Percentiles rank a stretch among this genome's conserved stretches.
Evolutionary conservation across 1,140 invertebrate species (phyloP).

Genomic region (Coenobita brevimanus): DNA sequence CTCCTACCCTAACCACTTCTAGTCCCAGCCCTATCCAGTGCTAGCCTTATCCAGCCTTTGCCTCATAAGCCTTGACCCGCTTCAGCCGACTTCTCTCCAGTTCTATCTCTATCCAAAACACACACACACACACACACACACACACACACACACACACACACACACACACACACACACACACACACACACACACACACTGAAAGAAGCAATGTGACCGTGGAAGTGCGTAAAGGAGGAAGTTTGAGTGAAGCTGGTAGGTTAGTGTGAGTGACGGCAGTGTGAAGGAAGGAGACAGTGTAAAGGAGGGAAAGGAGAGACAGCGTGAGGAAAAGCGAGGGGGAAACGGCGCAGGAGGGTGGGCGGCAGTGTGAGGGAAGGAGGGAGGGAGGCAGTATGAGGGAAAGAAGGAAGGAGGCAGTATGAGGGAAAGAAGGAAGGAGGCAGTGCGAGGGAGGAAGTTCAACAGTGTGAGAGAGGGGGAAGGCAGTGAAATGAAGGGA

Average conservation of each 20-base stretch:
- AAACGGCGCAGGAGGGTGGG: neutral
- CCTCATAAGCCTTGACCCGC: too few relatives aligned
- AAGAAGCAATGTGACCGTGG: too few relatives aligned
- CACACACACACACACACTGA: too few relatives aligned
- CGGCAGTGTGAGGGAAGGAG: neutral
- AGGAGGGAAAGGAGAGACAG: neutral
- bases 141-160: too few relatives aligned
- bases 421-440: slow-evolving; percentile 2
- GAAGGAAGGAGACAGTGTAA: neutral
- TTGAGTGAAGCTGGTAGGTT: neutral
- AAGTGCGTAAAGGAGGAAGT: too few relatives aligned
- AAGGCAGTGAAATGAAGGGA: neutral
- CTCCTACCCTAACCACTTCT: too few relatives aligned
- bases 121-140: too few relatives aligned
- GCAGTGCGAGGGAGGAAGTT: neutral
- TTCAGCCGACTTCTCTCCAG: too few relatives aligned
- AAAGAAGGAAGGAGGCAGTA: neutral
- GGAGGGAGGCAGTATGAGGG: neutral
- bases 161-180: too few relatives aligned
- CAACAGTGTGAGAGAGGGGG: neutral
- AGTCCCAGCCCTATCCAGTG: too few relatives aligned
- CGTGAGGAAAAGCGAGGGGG: neutral
- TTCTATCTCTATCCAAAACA: too few relatives aligned
- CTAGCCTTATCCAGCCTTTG: too few relatives aligned
- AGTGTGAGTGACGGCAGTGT: neutral